phyloP scores from a whole-genome alignment of 1,140 invertebrate species.

The Drosophila oshimai region DNA sequence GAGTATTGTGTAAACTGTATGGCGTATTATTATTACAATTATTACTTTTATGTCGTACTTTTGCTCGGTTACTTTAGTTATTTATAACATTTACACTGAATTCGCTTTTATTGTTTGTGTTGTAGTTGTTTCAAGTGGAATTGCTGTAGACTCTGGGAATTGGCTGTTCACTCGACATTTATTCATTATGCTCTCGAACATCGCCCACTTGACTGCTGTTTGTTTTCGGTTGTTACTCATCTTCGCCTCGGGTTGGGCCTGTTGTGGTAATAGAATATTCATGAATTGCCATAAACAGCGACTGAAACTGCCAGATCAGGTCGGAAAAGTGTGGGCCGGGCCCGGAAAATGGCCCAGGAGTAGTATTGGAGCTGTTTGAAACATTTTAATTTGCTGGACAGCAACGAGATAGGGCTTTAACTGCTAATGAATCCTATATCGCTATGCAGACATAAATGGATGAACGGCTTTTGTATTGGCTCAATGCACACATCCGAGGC shows the following conservation, averaged over 20 bases:
- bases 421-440: constrained; percentile 27
- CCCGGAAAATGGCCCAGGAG: constrained; percentile 10
- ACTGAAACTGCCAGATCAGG: constrained; percentile 7
- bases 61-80: constrained; percentile 63
- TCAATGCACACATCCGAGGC: neutral
- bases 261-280: constrained; percentile 66
- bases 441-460: constrained; percentile 23
- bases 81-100: constrained; percentile 79
- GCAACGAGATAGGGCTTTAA: neutral
- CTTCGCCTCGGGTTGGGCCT: constrained; percentile 28
- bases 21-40: constrained; percentile 44
- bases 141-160: constrained; percentile 22
- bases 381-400: constrained; percentile 13
- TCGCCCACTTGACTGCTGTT: constrained; percentile 8
- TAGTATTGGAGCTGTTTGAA: neutral
- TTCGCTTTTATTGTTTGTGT: constrained; percentile 53
- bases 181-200: constrained; percentile 70
- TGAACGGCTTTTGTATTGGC: neutral
- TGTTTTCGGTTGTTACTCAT: constrained; percentile 9
- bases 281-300: constrained; percentile 47
- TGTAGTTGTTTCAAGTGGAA: neutral
- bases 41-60: constrained; percentile 38
- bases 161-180: constrained; percentile 58
- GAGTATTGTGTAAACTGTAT: constrained; percentile 53
- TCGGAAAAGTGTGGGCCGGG: constrained; percentile 3